Percentiles rank a stretch among this genome's conserved stretches.
phyloP scores from a whole-genome alignment of 2,113 vertebrate species.

The Etheostoma cragini region DNA sequence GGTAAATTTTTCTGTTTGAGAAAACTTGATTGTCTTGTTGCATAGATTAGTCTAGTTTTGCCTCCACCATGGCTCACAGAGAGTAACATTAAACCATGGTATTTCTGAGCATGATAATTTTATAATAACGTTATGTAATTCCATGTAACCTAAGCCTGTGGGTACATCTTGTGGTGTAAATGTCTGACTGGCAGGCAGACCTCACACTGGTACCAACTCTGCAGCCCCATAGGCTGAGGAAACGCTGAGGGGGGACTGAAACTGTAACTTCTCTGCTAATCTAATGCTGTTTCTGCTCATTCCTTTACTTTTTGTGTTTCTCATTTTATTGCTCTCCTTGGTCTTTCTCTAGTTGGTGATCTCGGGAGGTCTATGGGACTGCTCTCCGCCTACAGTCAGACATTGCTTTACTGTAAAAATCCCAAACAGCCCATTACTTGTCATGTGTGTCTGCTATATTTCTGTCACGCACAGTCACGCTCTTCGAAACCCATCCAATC shows the following conservation, averaged over 20 bases:
- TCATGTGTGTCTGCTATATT: slow-evolving; percentile 37
- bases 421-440: slow-evolving; percentile 16
- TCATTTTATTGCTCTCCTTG: neutral
- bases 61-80: slow-evolving; percentile 12
- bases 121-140: slow-evolving; percentile 65
- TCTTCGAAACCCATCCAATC: slow-evolving; percentile 9
- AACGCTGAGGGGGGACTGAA: slow-evolving; percentile 33
- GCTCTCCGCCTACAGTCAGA: slow-evolving; percentile 13
- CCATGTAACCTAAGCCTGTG: slow-evolving; percentile 61
- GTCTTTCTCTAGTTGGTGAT: neutral
- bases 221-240: slow-evolving; percentile 8
- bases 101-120: slow-evolving; percentile 56
- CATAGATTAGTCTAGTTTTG: neutral
- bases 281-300: neutral
- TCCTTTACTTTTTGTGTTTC: neutral
- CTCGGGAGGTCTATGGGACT: slow-evolving; percentile 19
- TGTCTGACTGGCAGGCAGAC: slow-evolving; percentile 55
- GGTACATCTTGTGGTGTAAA: slow-evolving; percentile 67
- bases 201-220: slow-evolving; percentile 33
- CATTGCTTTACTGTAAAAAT: slow-evolving; percentile 14
- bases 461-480: slow-evolving; percentile 30
- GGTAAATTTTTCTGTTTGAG: neutral
- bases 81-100: slow-evolving; percentile 41
- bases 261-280: slow-evolving; percentile 14
- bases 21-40: neutral